Percentiles rank a stretch among this genome's conserved stretches.
These are phyloP conservation scores for Coleophora flavipennella DNA, from an alignment of 2,888 invertebrate genomes.

Conservation along the genomic window DNA sequence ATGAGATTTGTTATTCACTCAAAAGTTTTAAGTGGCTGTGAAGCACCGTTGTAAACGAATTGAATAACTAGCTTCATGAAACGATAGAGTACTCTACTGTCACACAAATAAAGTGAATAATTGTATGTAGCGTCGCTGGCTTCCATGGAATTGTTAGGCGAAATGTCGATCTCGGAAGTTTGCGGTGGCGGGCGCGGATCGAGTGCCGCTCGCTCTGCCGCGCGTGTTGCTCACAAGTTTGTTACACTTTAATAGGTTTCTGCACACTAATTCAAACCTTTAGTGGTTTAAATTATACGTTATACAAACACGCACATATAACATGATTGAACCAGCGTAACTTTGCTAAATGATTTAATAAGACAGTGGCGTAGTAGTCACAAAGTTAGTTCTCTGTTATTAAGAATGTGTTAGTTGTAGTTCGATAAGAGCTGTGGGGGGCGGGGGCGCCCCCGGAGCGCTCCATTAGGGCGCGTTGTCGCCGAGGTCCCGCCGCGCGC, in stretches of 20 bases:
- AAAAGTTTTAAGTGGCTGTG: slow-evolving; percentile 70
- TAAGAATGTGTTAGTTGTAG: slow-evolving; percentile 45
- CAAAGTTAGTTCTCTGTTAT: slow-evolving; percentile 27
- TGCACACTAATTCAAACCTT: slow-evolving; percentile 10
- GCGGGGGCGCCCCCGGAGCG: slow-evolving; percentile 44
- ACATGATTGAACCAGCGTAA: not conserved
- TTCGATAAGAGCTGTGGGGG: slow-evolving; percentile 48
- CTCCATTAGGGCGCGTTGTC: slow-evolving; percentile 58
- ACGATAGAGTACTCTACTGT: slow-evolving; percentile 29
- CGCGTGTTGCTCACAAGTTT: slow-evolving; percentile 23
- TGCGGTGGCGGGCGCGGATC: slow-evolving; percentile 40
- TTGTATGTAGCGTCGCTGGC: slow-evolving; percentile 25
- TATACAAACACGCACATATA: not conserved
- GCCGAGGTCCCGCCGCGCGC: slow-evolving; percentile 47
- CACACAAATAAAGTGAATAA: slow-evolving; percentile 28
- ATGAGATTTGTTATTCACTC: slow-evolving; percentile 70
- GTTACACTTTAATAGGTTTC: slow-evolving; percentile 18
- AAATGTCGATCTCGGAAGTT: slow-evolving; percentile 45
- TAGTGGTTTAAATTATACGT: not conserved
- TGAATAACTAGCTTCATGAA: slow-evolving; percentile 39
- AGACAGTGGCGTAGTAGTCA: too few species aligned
- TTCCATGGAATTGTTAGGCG: slow-evolving; percentile 37
- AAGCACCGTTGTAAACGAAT: slow-evolving; percentile 65
- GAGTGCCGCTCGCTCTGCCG: slow-evolving; percentile 36
- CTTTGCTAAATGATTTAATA: too few species aligned